These are phyloP conservation scores for Planiliza haematocheilus DNA, from an alignment of 2,113 vertebrate genomes.

Conservation along the genomic window DNA sequence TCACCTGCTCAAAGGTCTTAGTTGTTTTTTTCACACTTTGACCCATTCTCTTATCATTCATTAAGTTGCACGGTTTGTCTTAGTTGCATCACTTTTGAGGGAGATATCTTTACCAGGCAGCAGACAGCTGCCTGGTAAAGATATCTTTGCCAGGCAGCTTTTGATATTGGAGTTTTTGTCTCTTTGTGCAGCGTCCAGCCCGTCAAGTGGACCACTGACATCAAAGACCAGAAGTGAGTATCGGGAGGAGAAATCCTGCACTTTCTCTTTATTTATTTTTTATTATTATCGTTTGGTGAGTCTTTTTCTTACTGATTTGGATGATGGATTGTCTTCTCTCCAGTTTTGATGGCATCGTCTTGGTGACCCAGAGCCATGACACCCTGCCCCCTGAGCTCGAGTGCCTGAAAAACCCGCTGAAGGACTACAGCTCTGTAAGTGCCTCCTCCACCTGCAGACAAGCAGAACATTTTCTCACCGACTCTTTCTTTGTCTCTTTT, in stretches of 20 bases:
- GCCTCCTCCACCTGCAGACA: neutral
- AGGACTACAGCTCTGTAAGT: constrained; percentile 82
- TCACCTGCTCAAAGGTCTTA: constrained; percentile 47
- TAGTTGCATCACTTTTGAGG: neutral
- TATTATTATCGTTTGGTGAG: too few species aligned
- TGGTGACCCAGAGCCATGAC: constrained; percentile 78
- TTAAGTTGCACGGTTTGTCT: too few species aligned
- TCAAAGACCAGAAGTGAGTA: constrained; percentile 83
- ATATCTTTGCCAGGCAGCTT: neutral
- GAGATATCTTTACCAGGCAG: neutral
- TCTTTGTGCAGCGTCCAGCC: constrained; percentile 76
- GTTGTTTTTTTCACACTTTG: constrained; percentile 27
- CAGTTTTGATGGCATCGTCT: constrained; percentile 84
- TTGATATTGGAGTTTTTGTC: constrained; percentile 19
- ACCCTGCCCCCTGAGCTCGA: constrained; percentile 75
- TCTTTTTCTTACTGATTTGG: neutral
- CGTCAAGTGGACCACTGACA: constrained; percentile 77
- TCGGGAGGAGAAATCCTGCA: neutral
- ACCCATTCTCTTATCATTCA: constrained; percentile 44
- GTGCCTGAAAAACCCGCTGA: constrained; percentile 76
- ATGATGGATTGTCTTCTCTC: neutral
- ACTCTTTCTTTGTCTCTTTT: neutral
- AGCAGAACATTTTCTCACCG: neutral
- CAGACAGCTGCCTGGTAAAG: too few species aligned
- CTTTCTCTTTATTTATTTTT: neutral